Evolutionary conservation across 2,888 invertebrate genomes (phyloP), one percentile per base, ranked within the genome.

Genomic region (Cataglyphis albicans): DNA sequence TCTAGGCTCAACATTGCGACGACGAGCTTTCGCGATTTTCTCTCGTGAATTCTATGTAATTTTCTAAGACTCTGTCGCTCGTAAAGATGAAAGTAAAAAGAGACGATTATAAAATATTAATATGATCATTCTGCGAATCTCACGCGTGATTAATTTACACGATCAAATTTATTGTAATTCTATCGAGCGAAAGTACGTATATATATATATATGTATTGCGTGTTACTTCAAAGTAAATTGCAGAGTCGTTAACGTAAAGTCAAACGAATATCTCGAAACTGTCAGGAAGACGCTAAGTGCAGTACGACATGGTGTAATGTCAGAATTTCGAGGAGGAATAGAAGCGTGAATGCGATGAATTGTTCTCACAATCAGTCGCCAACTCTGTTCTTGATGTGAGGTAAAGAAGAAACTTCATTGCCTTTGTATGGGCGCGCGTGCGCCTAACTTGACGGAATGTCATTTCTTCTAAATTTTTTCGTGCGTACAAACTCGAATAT

Each of bases 321-420:
- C 25, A 75, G n/a, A 75, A 75, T 67, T 75, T 67, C 52, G 52
- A 75, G 25, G 74, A 10, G 25, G 3, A 67, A 75, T 52, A n/a
- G 25, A 38, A 38, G 18, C 44, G 35, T 25, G 35, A 64, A 75
- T n/a, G 7, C 75, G 48, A 75, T 75, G 38, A 65, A 75, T 67
- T 55, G 67, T 18, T 67, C 25, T 4, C 25, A 25, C 25, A 25
- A 25, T 25, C 25, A 7, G 2, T 35, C 38, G 35, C 15, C 32
- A 44, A 32, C 61, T 64, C 15, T 21, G 64, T 44, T 72, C 32
- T 64, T 29, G 64, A 25, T 38, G 52, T 21, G 18, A 44, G 35
- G 65, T 21, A 55, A 75, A 67, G 35, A 65, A 64, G 48, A 25
- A 75, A 65, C 35, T 65, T 65, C 12, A 38, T 18, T 15, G 21